These are phyloP conservation scores for Pomatostomus ruficeps DNA, from an alignment of 2,113 vertebrate genomes.

Conservation along the genomic window DNA sequence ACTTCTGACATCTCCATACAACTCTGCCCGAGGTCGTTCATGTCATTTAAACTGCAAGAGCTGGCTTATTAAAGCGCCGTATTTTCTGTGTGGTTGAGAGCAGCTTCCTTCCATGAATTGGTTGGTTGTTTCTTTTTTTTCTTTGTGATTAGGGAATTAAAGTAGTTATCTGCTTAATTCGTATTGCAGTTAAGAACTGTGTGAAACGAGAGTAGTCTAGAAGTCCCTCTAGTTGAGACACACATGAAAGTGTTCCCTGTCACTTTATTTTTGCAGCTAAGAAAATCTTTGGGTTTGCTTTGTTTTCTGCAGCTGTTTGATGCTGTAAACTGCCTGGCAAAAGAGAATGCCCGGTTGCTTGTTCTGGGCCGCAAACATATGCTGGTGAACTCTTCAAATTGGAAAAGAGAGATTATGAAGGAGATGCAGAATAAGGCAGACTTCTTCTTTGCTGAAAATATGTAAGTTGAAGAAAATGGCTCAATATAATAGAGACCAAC, in stretches of 20 bases:
- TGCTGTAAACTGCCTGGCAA: conserved; percentile 78
- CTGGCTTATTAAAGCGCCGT: background rate
- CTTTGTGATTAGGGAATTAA: background rate
- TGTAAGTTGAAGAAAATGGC: conserved; percentile 75
- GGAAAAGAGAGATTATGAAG: conserved; percentile 79
- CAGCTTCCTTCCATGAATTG: background rate
- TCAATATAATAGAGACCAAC: background rate
- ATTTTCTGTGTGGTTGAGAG: background rate
- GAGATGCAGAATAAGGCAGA: conserved; percentile 80
- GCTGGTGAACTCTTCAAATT: conserved; percentile 68
- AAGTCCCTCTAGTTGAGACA: background rate
- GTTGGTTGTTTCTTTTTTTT: background rate
- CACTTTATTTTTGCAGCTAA: background rate
- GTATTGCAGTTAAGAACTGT: background rate
- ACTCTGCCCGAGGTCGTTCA: background rate
- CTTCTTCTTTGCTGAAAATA: conserved; percentile 93
- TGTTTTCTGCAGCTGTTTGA: conserved; percentile 79
- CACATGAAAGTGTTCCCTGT: background rate
- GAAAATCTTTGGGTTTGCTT: background rate
- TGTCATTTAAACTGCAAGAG: background rate
- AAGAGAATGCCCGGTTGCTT: conserved; percentile 75
- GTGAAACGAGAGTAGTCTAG: background rate
- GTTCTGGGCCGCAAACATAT: conserved; percentile 96
- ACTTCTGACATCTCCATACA: background rate
- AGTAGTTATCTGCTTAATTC: background rate